phyloP scores from a whole-genome alignment of 2,113 vertebrate species.

The Labeo catla region DNA sequence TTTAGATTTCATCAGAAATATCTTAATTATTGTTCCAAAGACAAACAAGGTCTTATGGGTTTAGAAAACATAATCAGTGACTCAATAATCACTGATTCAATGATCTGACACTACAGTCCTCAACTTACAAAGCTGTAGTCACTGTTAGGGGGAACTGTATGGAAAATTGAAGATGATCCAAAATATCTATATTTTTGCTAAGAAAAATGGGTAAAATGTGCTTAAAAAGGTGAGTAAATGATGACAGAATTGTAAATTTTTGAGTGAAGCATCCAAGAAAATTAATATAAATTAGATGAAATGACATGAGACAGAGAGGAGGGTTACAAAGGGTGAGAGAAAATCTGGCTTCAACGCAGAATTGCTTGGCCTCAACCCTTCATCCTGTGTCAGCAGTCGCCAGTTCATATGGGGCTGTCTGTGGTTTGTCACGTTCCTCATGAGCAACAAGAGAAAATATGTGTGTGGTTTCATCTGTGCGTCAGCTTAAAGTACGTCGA shows the following conservation, averaged over 20 bases:
- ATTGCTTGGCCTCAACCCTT: conserved; percentile 16
- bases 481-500: neutral
- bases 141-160: neutral
- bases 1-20: too few species aligned
- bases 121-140: neutral
- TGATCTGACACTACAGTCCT: neutral
- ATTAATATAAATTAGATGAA: neutral
- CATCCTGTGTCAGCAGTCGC: conserved; percentile 39
- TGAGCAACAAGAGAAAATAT: conserved; percentile 6
- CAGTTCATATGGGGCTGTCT: conserved; percentile 17
- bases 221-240: neutral
- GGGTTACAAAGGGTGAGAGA: conserved; percentile 15
- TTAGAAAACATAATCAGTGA: too few species aligned
- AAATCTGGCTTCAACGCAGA: conserved; percentile 43
- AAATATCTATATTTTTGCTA: neutral
- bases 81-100: neutral
- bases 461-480: conserved; percentile 6
- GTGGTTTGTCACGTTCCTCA: conserved; percentile 48
- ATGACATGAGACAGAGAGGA: conserved; percentile 2
- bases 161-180: too few species aligned
- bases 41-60: too few species aligned
- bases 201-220: neutral
- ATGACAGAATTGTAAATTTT: neutral
- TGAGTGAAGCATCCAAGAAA: neutral
- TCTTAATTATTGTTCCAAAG: too few species aligned